Percentiles rank a stretch among this genome's conserved stretches.
Conservation (phyloP, 2,113 vertebrate species). For the Phylloscopus trochilus region DNA sequence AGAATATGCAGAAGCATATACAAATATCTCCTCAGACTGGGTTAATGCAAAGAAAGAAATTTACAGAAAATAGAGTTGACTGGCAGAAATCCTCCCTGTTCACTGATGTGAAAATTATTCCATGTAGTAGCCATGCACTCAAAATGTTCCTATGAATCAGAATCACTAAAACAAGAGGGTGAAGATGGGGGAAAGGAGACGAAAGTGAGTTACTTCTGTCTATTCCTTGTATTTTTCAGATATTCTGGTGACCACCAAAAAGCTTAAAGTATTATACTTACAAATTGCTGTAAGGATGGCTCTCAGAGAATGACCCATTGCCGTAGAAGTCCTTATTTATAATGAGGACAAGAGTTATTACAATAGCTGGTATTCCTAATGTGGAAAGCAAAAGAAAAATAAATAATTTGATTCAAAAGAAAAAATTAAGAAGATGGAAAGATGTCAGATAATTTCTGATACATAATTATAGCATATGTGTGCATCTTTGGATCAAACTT, state of each 20-base stretch:
- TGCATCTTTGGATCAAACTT: background rate
- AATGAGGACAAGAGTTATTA: constrained; percentile 75
- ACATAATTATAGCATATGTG: background rate
- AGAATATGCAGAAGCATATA: background rate
- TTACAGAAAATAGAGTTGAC: background rate
- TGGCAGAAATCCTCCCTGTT: background rate
- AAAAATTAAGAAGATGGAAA: background rate
- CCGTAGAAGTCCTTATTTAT: constrained; percentile 81
- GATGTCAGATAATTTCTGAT: background rate
- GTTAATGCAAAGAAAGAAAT: background rate
- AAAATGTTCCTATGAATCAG: background rate
- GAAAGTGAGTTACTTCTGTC: background rate
- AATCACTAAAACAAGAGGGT: background rate
- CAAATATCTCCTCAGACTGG: background rate
- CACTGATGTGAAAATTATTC: background rate
- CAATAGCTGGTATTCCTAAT: constrained; percentile 82
- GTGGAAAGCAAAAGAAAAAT: constrained; percentile 6
- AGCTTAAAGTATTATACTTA: constrained; percentile 69
- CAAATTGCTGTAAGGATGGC: constrained; percentile 66
- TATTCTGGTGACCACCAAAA: background rate
- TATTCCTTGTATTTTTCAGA: background rate
- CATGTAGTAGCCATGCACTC: background rate
- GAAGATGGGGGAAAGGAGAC: background rate
- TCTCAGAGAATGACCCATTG: background rate
- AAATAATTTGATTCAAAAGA: background rate